Conservation (phyloP, 2,797 vertebrate species). For the Pangasius larnaudii region DNA sequence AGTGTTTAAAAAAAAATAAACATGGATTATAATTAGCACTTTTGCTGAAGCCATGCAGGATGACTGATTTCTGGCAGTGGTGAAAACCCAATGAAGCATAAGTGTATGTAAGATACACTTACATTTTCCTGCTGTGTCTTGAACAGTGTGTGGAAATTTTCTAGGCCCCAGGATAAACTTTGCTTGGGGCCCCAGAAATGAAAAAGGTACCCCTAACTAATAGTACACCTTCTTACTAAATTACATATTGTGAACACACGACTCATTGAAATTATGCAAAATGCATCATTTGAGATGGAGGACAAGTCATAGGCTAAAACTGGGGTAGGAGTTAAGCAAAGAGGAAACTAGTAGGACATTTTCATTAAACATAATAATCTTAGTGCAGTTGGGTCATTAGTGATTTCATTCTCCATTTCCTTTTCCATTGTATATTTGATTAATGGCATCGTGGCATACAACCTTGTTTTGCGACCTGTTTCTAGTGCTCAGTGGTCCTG, state of each 20-base stretch:
- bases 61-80: neutral
- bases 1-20: neutral
- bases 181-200: neutral
- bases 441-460: slow-evolving; percentile 17
- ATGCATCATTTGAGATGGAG: neutral
- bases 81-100: neutral
- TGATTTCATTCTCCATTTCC: neutral
- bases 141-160: neutral
- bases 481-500: neutral
- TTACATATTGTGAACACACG: neutral
- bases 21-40: neutral
- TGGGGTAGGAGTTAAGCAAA: neutral
- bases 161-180: neutral
- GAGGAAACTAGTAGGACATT: neutral
- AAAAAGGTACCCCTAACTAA: neutral
- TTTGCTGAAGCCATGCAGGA: neutral
- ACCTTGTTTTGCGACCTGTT: neutral
- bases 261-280: neutral
- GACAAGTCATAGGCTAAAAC: neutral
- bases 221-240: neutral
- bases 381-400: neutral
- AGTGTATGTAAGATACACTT: neutral
- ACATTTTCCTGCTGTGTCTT: neutral
- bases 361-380: neutral
- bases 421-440: slow-evolving; percentile 4